Evolutionary conservation across 2,113 vertebrate genomes (phyloP), one percentile per base, ranked within the genome.

Genomic region (Passer domesticus): DNA sequence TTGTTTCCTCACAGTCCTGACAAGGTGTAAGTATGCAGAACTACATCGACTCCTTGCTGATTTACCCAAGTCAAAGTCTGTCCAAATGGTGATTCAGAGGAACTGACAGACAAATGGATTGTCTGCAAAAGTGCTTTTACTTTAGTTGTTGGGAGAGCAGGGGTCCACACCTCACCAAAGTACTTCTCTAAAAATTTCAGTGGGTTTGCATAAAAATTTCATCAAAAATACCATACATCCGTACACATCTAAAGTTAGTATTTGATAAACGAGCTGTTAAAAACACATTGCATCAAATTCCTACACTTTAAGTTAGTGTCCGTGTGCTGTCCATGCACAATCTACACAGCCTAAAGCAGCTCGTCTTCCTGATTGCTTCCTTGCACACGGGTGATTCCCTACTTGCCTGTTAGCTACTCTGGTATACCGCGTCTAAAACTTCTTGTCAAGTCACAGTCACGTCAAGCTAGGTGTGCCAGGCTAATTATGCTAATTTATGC

Each of bases 241-340:
- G 52, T 31, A 52, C 11, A 46, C 1, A 9, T 63, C 14, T 18
- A 37, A 37, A 13, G 37, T 52, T 52, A 35, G 46, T 52, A 52
- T 52, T 68, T 2, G 0, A 52, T 31, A 44, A 62, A 13, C 21
- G 62, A 53, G 33, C 0, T 1, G 30, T 37, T 37, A 44, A 47
- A 83, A 62, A 62, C 13, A 21, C 20, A 25, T 62, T 31, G 13
- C 12, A 28, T n/a, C 53, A 41, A 19, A 50, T 50, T 41, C 19
- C 16, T 53, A 2, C 24, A 20, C 12, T 35, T 60, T 35, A 15
- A 20, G 15, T 49, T 23, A 24, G 15, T 35, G 46, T 43, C 35
- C 0, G 0, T 1, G 1, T 5, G 0, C 67, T 52, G 15, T 43
- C 10, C 30, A 50, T 1, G 1, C 4, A 13, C 44, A 23, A 22